Evolutionary conservation across 2,888 invertebrate genomes (phyloP).

Genomic region (Macaria liturata): DNA sequence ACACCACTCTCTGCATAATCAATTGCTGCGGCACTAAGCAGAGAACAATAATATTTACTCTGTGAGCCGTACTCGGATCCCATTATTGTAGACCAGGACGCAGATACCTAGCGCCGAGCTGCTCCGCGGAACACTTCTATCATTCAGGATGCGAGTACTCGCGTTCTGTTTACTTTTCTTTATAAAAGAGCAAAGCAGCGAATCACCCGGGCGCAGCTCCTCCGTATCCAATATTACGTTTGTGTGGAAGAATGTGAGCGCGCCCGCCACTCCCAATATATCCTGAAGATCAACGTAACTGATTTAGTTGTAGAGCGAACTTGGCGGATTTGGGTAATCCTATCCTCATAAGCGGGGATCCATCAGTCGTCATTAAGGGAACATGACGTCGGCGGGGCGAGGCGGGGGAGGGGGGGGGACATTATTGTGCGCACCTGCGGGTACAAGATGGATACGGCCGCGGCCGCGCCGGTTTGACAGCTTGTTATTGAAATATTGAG

Average conservation of each 20-base stretch:
- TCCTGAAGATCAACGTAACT: conserved; percentile 52
- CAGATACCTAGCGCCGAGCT: conserved; percentile 8
- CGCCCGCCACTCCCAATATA: conserved; percentile 42
- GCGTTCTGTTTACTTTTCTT: conserved; percentile 29
- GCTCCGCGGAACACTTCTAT: conserved; percentile 11
- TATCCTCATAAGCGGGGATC: conserved; percentile 69
- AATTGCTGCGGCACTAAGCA: conserved; percentile 40
- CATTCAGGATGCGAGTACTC: conserved; percentile 15
- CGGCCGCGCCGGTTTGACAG: conserved; percentile 61
- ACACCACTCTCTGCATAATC: conserved; percentile 49
- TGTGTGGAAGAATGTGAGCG: conserved; percentile 24
- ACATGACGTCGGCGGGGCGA: conserved; percentile 47
- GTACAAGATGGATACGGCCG: conserved; percentile 73
- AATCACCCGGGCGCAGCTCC: conserved; percentile 22
- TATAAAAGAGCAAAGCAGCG: conserved; percentile 21
- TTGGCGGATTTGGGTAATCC: conserved; percentile 64
- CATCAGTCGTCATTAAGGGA: conserved; percentile 78
- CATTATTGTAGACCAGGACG: conserved; percentile 16
- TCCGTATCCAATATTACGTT: conserved; percentile 24
- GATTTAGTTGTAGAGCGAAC: conserved; percentile 63
- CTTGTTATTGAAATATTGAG: conserved; percentile 79
- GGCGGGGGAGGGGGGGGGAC: conserved; percentile 15
- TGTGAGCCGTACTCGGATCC: conserved; percentile 23
- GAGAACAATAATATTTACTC: conserved; percentile 39
- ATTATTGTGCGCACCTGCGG: conserved; percentile 55